Evolutionary conservation across 2,888 invertebrate species (phyloP).

Genomic region (Acrobasis consociella): DNA sequence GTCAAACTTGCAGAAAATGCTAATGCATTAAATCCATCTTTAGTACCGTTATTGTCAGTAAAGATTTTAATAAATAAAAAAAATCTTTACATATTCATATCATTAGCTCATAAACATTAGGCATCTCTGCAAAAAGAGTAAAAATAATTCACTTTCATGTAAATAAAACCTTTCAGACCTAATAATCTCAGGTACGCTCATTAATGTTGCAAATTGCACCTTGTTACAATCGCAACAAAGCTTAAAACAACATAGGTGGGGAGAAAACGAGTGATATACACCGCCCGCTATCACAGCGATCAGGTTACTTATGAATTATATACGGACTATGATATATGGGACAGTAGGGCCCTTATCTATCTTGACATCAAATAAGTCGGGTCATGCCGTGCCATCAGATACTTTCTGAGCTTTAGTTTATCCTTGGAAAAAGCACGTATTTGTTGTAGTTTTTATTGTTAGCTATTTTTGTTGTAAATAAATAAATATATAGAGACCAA

Average conservation of each 20-base stretch:
- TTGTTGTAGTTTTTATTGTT: too few species aligned
- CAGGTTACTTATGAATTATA: slow-evolving; percentile 47
- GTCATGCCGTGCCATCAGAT: slow-evolving; percentile 18
- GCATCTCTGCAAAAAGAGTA: not conserved
- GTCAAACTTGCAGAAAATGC: too few species aligned
- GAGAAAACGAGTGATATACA: slow-evolving; percentile 31
- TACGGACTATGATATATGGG: slow-evolving; percentile 42
- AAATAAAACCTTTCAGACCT: slow-evolving; percentile 1
- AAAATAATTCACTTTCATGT: not conserved
- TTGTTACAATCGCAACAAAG: not conserved
- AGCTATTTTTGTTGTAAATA: too few species aligned
- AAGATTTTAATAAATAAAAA: too few species aligned
- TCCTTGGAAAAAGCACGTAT: too few species aligned
- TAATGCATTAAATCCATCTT: too few species aligned
- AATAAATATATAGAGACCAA: too few species aligned
- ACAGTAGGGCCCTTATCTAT: slow-evolving; percentile 22
- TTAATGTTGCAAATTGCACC: not conserved
- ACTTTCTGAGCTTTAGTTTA: not conserved
- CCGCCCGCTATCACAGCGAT: slow-evolving; percentile 33
- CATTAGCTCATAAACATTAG: too few species aligned
- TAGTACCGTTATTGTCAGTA: too few species aligned
- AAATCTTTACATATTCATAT: too few species aligned
- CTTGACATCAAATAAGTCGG: slow-evolving; percentile 24
- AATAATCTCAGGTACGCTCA: slow-evolving; percentile 5
- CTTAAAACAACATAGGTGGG: not conserved